phyloP scores from a whole-genome alignment of 2,888 invertebrate species.

The Nomada fucata region DNA sequence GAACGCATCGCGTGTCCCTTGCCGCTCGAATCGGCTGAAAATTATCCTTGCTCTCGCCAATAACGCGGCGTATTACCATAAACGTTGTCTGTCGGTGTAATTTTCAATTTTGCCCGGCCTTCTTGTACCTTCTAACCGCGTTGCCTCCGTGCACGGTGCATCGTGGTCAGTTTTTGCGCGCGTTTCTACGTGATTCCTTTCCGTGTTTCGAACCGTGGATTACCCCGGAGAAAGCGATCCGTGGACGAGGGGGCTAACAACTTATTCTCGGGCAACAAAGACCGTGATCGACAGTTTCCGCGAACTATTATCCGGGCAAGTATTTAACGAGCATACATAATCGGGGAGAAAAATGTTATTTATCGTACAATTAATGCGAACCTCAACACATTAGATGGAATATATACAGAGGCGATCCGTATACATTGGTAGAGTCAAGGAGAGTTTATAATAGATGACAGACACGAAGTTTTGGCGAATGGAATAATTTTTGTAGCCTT shows the following conservation, averaged over 20 bases:
- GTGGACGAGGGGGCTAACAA: neutral
- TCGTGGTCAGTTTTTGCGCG: constrained; percentile 13
- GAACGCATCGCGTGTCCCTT: constrained; percentile 22
- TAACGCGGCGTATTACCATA: constrained; percentile 59
- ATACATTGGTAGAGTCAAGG: too few species aligned
- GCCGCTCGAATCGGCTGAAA: constrained; percentile 47
- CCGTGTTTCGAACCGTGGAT: neutral
- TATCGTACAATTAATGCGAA: constrained; percentile 29
- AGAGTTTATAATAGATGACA: too few species aligned
- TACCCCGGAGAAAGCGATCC: constrained; percentile 19
- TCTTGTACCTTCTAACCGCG: constrained; percentile 29
- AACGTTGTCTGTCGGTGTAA: constrained; percentile 56
- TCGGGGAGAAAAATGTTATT: constrained; percentile 27
- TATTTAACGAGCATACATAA: constrained; percentile 10
- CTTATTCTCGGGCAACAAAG: constrained; percentile 7
- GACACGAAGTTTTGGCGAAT: too few species aligned
- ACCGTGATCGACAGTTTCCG: constrained; percentile 21
- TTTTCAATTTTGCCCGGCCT: constrained; percentile 65
- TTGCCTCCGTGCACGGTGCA: neutral
- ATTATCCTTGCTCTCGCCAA: constrained; percentile 56
- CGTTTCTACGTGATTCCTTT: constrained; percentile 43
- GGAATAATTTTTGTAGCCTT: too few species aligned
- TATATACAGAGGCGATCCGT: too few species aligned
- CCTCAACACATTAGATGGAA: neutral
- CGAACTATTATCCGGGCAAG: constrained; percentile 7